These are phyloP conservation scores for Alligator mississippiensis DNA, from an alignment of 2,113 vertebrate species.

Conservation along the genomic window DNA sequence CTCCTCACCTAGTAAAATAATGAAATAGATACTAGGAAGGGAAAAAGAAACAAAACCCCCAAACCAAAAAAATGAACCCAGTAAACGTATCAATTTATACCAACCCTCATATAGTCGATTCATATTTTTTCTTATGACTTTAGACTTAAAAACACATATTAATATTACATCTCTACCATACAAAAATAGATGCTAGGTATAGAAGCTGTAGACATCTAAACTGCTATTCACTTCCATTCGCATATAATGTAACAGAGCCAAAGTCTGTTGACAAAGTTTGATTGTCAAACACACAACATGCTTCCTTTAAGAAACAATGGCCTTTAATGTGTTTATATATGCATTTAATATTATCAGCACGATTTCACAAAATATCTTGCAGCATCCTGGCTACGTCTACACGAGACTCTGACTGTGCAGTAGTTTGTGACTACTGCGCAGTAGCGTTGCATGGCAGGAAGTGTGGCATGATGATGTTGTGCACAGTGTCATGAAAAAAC, in stretches of 20 bases:
- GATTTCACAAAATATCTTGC: not conserved
- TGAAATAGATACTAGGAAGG: not conserved
- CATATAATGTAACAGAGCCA: not conserved
- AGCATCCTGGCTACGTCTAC: too few species aligned
- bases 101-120: conserved; percentile 20
- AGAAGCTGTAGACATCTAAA: not conserved
- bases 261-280: not conserved
- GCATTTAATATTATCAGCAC: conserved; percentile 1
- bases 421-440: too few species aligned
- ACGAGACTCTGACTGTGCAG: too few species aligned
- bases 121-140: not conserved
- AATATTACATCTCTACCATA: not conserved
- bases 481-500: too few species aligned
- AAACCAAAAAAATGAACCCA: too few species aligned
- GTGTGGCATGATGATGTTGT: too few species aligned
- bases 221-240: conserved; percentile 36
- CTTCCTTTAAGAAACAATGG: conserved; percentile 19
- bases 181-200: not conserved
- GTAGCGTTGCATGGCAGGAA: too few species aligned
- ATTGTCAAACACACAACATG: not conserved
- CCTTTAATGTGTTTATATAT: not conserved
- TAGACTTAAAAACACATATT: conserved; percentile 13
- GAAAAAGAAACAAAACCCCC: not conserved
- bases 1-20: not conserved
- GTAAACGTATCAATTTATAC: not conserved